phyloP scores from a whole-genome alignment of 2,888 invertebrate species.

The Helleia helle region DNA sequence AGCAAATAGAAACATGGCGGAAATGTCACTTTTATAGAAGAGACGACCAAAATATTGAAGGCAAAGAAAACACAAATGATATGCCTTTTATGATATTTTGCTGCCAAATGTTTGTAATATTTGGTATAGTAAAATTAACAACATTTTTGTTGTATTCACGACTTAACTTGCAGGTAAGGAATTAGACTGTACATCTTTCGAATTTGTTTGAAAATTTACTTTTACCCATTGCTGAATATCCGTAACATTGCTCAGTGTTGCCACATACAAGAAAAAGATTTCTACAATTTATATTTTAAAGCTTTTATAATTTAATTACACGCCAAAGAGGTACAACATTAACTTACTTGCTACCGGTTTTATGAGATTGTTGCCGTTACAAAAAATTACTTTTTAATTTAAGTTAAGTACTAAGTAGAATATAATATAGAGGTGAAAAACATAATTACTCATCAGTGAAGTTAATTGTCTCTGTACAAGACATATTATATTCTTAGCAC shows the following conservation, averaged over 20 bases:
- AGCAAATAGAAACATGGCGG: too few relatives aligned
- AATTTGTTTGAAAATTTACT: not conserved
- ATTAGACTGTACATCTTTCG: not conserved
- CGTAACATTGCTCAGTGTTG: not conserved
- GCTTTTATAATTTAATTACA: constrained; percentile 6
- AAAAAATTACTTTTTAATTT: not conserved
- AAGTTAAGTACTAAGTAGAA: not conserved
- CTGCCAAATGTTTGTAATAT: too few relatives aligned
- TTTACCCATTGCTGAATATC: not conserved
- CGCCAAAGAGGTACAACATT: constrained; percentile 1
- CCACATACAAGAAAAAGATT: constrained; percentile 4
- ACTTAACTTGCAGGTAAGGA: not conserved
- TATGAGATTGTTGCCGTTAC: not conserved
- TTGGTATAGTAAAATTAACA: not conserved
- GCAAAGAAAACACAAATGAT: not conserved
- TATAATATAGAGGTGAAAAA: too few relatives aligned
- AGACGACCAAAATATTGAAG: not conserved
- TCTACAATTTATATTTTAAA: constrained; percentile 6
- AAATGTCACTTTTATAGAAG: too few relatives aligned
- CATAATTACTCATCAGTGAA: too few relatives aligned
- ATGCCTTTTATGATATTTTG: not conserved
- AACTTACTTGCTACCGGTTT: constrained; percentile 1
- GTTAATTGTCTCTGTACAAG: too few relatives aligned
- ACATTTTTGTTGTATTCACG: not conserved
- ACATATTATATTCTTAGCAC: too few relatives aligned